Conservation (phyloP, 2,797 vertebrate species). For the Bradypodion ventrale region DNA sequence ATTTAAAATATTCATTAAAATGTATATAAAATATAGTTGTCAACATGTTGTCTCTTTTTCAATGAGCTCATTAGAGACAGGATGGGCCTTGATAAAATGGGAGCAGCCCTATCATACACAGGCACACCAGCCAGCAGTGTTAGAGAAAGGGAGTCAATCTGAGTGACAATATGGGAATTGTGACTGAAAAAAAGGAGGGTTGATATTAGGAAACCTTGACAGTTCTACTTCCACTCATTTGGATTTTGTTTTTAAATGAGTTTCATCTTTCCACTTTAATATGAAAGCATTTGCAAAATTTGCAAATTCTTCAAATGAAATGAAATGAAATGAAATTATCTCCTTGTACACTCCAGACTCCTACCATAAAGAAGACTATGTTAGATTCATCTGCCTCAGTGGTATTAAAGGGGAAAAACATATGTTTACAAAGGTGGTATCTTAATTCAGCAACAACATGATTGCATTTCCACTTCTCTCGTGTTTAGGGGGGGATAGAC, state of each 20-base stretch:
- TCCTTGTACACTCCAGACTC: not conserved
- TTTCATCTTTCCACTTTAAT: no score
- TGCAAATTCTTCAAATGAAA: not conserved
- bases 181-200: not conserved
- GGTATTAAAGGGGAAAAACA: not conserved
- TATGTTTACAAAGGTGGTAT: not conserved
- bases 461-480: not conserved
- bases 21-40: not conserved
- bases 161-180: no score
- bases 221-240: no score
- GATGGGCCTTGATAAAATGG: not conserved
- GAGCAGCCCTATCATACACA: not conserved
- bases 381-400: not conserved
- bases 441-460: not conserved
- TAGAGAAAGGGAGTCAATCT: not conserved
- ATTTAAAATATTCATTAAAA: not conserved
- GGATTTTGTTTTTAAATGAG: no score
- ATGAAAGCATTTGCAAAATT: not conserved
- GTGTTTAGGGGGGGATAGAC: no score
- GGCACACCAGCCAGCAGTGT: not conserved
- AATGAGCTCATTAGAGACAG: not conserved
- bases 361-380: not conserved
- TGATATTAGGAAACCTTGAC: no score
- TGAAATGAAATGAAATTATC: not conserved
- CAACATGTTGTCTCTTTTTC: not conserved